Base-by-base conservation (phyloP, 1,140 invertebrate species). In the Drosophila ambigua region DNA sequence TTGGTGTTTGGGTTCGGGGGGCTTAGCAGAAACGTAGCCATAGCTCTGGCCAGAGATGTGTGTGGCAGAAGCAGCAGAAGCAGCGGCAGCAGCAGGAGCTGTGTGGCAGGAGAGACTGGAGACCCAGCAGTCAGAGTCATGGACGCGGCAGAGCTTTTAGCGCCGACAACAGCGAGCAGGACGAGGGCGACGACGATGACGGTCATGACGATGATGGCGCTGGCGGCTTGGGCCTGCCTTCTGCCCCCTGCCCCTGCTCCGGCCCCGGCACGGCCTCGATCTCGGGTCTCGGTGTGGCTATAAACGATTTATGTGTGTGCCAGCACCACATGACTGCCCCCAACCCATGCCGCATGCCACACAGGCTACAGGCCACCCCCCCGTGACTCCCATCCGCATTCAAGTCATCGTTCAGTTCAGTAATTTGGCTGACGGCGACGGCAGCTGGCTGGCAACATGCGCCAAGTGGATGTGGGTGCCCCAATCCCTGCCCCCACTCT, bases 341-440 rank as follows among this genome's bases (percentile, higher is more conserved):
- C 55, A 49, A 58, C 49, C 66, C 64, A 53, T 15, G 44, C 43
- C 31, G 35, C 35, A 48, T 20, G 35, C 54, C 43, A 65, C 15
- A 45, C 28, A 39, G 15, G 5, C 41, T 24, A 28, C 50, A 41
- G 26, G 26, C 31, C 50, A 5, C 8, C 11, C 26, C 26, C n/a
- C 28, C 28, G 2, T 23, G 39, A 39, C 26, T 45, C 45, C 64
- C 46, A 35, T 46, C 39, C 50, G 66, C 72, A 79, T 83, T 83
- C 82, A 87, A 87, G 82, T 88, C 83, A 82, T 82, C 82, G 82
- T 88, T 87, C 82, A 85, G 82, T 82, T 87, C 82, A 87, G 82
- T 88, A 87, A 87, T 87, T 87, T 87, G 66, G 79, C 79, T 88
- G 82, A 77, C 83, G 77, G 78, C 69, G 76, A 62, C 79, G 85